Base-by-base conservation (phyloP, 2,113 vertebrate genomes). In the Syngnathus scovelli region DNA sequence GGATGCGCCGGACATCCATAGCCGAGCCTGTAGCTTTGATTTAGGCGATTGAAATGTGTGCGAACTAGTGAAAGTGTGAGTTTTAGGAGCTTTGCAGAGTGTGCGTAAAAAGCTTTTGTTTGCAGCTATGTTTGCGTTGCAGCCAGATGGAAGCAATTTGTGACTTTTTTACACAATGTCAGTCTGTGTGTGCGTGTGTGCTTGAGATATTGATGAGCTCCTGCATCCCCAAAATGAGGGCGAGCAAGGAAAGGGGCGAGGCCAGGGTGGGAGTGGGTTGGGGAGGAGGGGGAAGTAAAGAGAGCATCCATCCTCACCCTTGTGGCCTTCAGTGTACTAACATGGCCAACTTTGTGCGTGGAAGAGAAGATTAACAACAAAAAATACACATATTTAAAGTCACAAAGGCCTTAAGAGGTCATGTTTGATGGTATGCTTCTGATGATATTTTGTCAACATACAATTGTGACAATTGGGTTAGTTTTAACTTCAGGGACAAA, bases 181-280 rank as follows among this genome's bases (percentile, higher is more conserved):
- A 9, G 48, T 8, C 6, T 51, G 72, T 65, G 56, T 52, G 71
- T 11, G 68, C 0, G 70, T 13, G 64, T 4, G 39, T 7, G 63
- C 56, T 66, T 44, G 23, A 44, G 74, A 76, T 66, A 72, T 48
- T 55, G 78, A 79, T 76, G 79, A 80, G 78, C 69, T 61, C 68
- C 81, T 77, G 78, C 81, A 78, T 84, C 82, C 79, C 74, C 51
- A 54, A 72, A 74, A 23, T 41, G 77, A 73, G 67, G 72, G 33
- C 68, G 64, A 68, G 36, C 66, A 66, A 64, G 78, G 64, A 83
- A 75, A 85, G 84, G 82, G 83, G 86, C 85, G 86, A 88, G 86
- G 86, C 84, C 75, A 59, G 23, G 13, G 6, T 21, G 33, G 5
- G 48, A 33, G 27, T 33, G 27, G 27, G 27, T 33, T 33, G 27